These are phyloP conservation scores for Aptenodytes patagonicus DNA, from an alignment of 2,113 vertebrate genomes.

Conservation along the genomic window DNA sequence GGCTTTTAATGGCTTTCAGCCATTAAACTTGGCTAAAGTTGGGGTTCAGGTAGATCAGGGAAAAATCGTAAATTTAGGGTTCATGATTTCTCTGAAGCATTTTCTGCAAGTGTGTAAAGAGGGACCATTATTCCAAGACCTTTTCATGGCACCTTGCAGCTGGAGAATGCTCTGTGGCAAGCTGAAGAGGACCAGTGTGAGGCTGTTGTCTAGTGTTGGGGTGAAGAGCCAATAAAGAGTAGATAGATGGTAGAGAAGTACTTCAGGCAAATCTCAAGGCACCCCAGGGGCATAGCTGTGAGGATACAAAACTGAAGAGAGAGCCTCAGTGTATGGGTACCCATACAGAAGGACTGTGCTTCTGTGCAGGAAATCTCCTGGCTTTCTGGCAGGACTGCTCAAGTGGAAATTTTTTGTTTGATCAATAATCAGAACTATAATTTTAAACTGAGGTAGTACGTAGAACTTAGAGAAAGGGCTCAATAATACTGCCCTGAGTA, in stretches of 20 bases:
- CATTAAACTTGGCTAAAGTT: neutral
- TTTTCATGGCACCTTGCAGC: neutral
- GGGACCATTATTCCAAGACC: neutral
- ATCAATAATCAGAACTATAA: neutral
- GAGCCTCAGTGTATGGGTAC: neutral
- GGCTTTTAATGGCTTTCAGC: neutral
- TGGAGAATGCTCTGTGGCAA: neutral
- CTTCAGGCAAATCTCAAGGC: neutral
- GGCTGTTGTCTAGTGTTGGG: neutral
- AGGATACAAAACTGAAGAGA: neutral
- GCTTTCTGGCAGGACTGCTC: neutral
- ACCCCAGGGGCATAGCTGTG: neutral
- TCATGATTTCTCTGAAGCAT: neutral
- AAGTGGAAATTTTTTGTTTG: neutral
- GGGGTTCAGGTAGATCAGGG: neutral
- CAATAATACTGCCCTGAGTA: neutral
- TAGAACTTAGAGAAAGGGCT: neutral
- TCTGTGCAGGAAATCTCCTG: neutral
- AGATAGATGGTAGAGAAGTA: neutral
- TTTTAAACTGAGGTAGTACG: neutral
- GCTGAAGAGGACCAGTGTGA: neutral
- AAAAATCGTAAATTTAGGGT: neutral
- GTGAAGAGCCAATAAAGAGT: neutral
- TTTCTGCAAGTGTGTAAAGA: neutral
- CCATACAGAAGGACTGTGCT: rapidly evolving